Evolutionary conservation across 1,140 invertebrate species (phyloP), one percentile per base, ranked within the genome.

Genomic region (Armadillidium nasatum): DNA sequence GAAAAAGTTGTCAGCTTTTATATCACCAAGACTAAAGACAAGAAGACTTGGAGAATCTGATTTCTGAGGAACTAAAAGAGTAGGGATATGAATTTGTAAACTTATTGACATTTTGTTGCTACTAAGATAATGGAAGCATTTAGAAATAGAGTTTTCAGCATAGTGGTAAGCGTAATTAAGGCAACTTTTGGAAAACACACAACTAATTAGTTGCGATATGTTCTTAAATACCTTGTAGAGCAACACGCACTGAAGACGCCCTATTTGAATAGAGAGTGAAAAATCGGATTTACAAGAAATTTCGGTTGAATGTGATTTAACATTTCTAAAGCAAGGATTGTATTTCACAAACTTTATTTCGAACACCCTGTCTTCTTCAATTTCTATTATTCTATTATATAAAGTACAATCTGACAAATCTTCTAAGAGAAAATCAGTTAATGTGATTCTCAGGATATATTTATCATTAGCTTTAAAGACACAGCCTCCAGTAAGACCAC

Each of bases 1-100:
- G 85, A 94, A 93, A 84, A 92, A 91, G 82, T 94, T 94, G 82
- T 92, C 90, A 22, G 94, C 88, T 6, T 87, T 87, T 10, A 95
- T 84, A 82, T 91, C 88, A 75, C 92, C 91, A 83, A 92, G 88
- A 83, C 92, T 91, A 19, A 93, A 84, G 67, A 94, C 88, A 66
- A 95, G 84, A n/a, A 93, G 86, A 84, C 91, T 93, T 0, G 91
- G 90, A 7, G 91, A 92, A 73, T 91, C 90, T 21, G 91, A 90
- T 82, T 92, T 91, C 82, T 93, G 92, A 0, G 93, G 93, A 50
- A 95, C 84, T 33, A 94, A 84, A 21, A 95, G 84, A 0, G 91
- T 89, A 50, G 93, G 92, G 46, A 89, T 89, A 82, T 90, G 89
- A 78, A 94, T 87, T 83, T 92, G 89, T 71, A 94, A 87, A 43